phyloP scores from a whole-genome alignment of 2,797 vertebrate genomes.

The Tinamus major region DNA sequence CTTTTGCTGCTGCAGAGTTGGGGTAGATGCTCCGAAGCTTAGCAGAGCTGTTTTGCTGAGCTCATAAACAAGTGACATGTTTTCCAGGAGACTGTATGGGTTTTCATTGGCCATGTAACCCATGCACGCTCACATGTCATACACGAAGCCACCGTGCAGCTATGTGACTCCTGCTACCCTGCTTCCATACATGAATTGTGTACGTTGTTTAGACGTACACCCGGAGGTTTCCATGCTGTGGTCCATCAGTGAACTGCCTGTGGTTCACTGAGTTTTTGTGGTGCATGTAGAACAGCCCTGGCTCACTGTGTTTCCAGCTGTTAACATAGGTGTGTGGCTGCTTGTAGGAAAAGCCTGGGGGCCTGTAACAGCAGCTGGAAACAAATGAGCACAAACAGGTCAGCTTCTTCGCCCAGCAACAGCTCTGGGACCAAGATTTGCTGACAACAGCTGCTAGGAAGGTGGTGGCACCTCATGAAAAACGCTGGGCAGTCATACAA shows the following conservation, averaged over 20 bases:
- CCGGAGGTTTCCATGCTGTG: background rate
- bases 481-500: background rate
- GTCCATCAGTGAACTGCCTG: background rate
- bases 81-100: background rate
- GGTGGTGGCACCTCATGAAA: background rate
- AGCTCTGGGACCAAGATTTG: background rate
- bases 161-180: background rate
- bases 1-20: background rate
- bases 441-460: background rate
- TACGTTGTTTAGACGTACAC: background rate
- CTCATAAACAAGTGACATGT: background rate
- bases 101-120: background rate
- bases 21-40: background rate
- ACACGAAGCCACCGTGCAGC: background rate
- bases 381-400: background rate
- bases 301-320: background rate
- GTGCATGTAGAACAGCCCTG: background rate
- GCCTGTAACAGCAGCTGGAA: background rate
- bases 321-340: background rate
- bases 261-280: background rate
- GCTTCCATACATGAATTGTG: fast-evolving
- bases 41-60: background rate
- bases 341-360: background rate
- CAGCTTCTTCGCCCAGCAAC: background rate
- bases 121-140: fast-evolving